Conservation (phyloP, 2,113 vertebrate genomes). For the Columbina picui region DNA sequence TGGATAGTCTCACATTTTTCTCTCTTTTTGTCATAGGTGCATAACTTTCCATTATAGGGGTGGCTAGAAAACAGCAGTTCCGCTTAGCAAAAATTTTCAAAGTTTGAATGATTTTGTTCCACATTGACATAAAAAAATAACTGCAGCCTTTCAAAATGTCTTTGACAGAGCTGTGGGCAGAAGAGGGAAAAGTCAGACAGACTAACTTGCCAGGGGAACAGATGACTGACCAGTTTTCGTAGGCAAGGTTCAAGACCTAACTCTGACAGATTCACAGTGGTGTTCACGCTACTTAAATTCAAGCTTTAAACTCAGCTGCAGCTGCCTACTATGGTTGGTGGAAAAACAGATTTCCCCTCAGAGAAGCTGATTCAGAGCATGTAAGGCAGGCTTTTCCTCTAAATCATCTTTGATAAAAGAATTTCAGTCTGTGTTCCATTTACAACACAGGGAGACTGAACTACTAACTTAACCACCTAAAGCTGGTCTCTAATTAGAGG, state of each 20-base stretch:
- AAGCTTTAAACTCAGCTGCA: slow-evolving; percentile 7
- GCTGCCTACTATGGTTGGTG: not conserved
- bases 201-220: not conserved
- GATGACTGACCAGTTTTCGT: not conserved
- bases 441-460: not conserved
- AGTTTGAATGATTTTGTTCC: not conserved
- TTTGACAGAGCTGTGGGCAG: not conserved
- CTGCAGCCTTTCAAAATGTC: not conserved
- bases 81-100: not conserved
- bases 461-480: not conserved
- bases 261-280: not conserved
- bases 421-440: not conserved
- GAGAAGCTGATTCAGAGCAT: slow-evolving; percentile 7
- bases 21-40: not conserved
- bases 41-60: slow-evolving; percentile 11
- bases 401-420: slow-evolving; percentile 7
- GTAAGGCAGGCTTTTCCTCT: not conserved
- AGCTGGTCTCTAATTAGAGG: not conserved
- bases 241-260: not conserved
- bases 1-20: slow-evolving; percentile 16
- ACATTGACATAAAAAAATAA: not conserved
- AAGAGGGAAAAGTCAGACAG: not conserved
- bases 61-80: not conserved
- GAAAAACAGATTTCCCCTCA: not conserved
- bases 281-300: not conserved